Conservation (phyloP, 2,113 vertebrate species). For the Onychostruthus taczanowskii region DNA sequence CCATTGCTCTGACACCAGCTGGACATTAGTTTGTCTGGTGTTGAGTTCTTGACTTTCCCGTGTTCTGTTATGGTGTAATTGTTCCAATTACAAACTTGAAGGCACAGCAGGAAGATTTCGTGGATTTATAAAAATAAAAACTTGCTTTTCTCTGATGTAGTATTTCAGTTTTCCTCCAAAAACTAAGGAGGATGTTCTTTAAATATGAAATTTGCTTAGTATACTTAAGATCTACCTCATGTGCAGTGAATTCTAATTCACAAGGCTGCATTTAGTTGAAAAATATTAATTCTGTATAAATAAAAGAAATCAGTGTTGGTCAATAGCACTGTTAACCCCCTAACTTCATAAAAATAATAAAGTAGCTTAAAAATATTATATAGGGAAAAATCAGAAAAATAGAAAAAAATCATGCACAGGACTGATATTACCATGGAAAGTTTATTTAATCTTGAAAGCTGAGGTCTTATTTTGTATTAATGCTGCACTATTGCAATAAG, state of each 20-base stretch:
- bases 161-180: neutral
- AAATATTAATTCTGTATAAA: neutral
- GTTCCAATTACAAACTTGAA: neutral
- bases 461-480: neutral
- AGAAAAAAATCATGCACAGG: neutral
- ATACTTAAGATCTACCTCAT: neutral
- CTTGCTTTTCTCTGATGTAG: neutral
- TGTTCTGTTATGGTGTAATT: neutral
- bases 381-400: neutral
- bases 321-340: neutral
- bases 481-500: neutral
- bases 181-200: neutral
- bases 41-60: neutral
- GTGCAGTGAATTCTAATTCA: neutral
- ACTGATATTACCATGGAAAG: neutral
- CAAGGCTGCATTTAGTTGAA: neutral
- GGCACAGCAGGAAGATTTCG: neutral
- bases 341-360: neutral
- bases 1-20: neutral
- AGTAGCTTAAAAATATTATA: neutral
- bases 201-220: neutral
- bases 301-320: neutral
- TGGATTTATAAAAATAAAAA: neutral
- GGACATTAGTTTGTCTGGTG: neutral
- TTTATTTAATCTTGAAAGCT: neutral